A percentile compares a stretch with the other conserved stretches of the same genome.
Conservation (phyloP, 2,113 vertebrate species). For the Lepidothrix coronata region DNA sequence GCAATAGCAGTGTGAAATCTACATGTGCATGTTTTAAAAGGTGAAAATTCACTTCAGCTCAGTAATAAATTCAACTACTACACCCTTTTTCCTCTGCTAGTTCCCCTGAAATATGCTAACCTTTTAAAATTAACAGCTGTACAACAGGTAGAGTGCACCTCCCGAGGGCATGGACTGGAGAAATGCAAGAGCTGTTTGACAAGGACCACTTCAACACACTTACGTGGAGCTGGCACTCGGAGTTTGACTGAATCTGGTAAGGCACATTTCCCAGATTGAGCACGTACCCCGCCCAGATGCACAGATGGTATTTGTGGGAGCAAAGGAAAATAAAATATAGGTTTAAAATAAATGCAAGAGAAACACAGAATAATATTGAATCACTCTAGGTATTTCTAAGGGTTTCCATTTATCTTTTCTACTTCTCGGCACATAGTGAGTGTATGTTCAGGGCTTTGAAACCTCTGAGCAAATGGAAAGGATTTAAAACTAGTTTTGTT, state of each 20-base stretch:
- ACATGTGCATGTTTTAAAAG: not conserved
- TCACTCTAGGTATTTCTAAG: slow-evolving; percentile 40
- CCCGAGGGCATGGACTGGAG: not conserved
- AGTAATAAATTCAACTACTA: not conserved
- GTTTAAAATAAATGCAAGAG: slow-evolving; percentile 53
- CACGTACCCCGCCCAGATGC: not conserved
- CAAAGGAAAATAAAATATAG: slow-evolving; percentile 50
- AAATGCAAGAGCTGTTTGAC: not conserved
- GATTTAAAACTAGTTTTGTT: slow-evolving; percentile 22
- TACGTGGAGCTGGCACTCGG: not conserved
- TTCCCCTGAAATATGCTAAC: not conserved
- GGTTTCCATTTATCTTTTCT: not conserved
- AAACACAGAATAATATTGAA: slow-evolving; percentile 59
- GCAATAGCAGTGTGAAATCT: not conserved
- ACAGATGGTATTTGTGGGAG: slow-evolving; percentile 58
- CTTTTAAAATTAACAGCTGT: not conserved
- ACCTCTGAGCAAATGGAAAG: not conserved
- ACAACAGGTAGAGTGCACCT: not conserved
- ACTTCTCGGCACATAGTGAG: not conserved
- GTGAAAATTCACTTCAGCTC: not conserved
- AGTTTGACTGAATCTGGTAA: not conserved
- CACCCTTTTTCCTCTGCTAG: not conserved
- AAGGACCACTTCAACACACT: not conserved
- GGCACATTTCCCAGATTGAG: slow-evolving; percentile 36
- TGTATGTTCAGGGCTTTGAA: not conserved